These are phyloP conservation scores for Hedychridium roseum DNA, from an alignment of 2,888 invertebrate genomes.

Conservation along the genomic window DNA sequence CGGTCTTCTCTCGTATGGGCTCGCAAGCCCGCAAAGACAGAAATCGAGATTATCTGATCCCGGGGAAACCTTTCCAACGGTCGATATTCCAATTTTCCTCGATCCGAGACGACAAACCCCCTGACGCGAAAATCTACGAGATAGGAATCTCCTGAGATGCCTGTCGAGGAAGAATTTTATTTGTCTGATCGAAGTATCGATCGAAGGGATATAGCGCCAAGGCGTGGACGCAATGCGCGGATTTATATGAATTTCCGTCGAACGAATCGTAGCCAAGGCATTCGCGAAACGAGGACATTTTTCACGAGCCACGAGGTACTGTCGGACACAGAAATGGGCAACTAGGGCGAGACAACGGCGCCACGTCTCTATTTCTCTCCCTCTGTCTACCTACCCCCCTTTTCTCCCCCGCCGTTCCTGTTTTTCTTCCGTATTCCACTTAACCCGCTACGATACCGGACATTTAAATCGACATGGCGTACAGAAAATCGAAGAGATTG, in stretches of 20 bases:
- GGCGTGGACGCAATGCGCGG: not conserved
- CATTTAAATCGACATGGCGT: too few relatives aligned
- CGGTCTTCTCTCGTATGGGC: slow-evolving; percentile 8
- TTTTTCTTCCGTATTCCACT: not conserved
- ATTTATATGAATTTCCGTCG: not conserved
- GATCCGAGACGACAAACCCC: too few relatives aligned
- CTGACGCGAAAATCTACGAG: too few relatives aligned
- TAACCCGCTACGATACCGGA: not conserved
- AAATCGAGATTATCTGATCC: not conserved
- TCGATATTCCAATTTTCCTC: too few relatives aligned
- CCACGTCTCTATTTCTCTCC: slow-evolving; percentile 1
- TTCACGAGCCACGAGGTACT: not conserved
- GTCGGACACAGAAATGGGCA: slow-evolving; percentile 2
- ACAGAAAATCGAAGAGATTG: not conserved
- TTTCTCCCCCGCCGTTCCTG: slow-evolving; percentile 1
- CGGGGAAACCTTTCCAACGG: too few relatives aligned
- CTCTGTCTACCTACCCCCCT: slow-evolving; percentile 1
- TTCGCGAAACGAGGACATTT: not conserved
- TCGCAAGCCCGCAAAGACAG: not conserved
- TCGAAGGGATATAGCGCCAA: not conserved
- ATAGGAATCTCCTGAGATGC: too few relatives aligned
- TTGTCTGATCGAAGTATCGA: too few relatives aligned
- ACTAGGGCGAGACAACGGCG: slow-evolving; percentile 4
- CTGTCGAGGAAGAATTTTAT: too few relatives aligned
- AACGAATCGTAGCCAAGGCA: not conserved